A percentile compares a stretch with the other conserved stretches of the same genome.
phyloP scores from a whole-genome alignment of 2,888 invertebrate genomes.

The Criorhina ranunculi region DNA sequence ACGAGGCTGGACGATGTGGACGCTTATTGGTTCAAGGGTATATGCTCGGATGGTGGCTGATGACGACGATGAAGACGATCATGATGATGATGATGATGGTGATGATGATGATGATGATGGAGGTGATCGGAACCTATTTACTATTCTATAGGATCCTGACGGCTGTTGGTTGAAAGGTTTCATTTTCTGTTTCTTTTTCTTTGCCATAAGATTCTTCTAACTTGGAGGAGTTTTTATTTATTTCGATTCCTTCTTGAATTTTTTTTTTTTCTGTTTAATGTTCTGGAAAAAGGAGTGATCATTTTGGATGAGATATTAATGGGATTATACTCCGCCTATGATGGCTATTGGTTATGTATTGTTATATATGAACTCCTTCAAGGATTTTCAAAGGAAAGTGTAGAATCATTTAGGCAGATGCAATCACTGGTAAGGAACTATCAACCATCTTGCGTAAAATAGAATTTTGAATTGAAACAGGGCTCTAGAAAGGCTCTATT shows the following conservation, averaged over 20 bases:
- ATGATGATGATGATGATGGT: slow-evolving; percentile 15
- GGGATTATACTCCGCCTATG: slow-evolving; percentile 51
- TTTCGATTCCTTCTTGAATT: slow-evolving; percentile 16
- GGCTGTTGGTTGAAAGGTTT: slow-evolving; percentile 3
- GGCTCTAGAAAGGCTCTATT: no score
- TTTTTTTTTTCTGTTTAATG: slow-evolving; percentile 15
- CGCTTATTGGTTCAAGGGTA: slow-evolving; percentile 77
- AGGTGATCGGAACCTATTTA: slow-evolving; percentile 48
- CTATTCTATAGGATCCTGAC: slow-evolving; percentile 55
- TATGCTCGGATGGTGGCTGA: slow-evolving; percentile 54
- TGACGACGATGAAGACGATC: slow-evolving; percentile 9
- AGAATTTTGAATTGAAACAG: no score
- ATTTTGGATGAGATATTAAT: slow-evolving; percentile 35
- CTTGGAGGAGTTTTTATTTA: slow-evolving; percentile 42
- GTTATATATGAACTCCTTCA: not conserved
- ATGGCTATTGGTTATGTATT: not conserved
- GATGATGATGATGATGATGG: slow-evolving; percentile 41
- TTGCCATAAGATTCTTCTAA: not conserved
- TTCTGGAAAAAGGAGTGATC: slow-evolving; percentile 24
- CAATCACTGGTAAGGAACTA: not conserved
- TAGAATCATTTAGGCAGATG: not conserved
- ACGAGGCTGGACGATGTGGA: slow-evolving; percentile 71
- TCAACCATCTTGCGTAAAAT: no score
- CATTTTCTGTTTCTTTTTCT: slow-evolving; percentile 2
- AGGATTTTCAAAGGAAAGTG: not conserved